These are phyloP conservation scores for Lytechinus pictus DNA, from an alignment of 35 echinoderm and acorn worm species.

Conservation along the genomic window DNA sequence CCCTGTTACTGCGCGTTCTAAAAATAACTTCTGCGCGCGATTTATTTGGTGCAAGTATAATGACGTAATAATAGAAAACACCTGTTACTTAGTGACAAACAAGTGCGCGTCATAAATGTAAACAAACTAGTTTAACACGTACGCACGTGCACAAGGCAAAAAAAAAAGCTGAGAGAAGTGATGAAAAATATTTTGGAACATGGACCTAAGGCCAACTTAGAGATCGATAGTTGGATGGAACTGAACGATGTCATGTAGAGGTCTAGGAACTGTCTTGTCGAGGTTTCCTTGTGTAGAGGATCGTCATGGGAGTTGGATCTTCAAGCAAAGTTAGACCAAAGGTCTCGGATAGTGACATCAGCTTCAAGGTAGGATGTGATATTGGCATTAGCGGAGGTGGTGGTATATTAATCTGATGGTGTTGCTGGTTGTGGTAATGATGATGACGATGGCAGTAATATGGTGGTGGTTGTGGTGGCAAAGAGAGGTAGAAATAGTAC, in stretches of 20 bases:
- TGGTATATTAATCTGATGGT: background rate
- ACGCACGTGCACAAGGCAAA: background rate
- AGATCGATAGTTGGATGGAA: too few species aligned
- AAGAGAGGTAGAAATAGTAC: too few species aligned
- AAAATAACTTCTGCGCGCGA: background rate
- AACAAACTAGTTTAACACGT: background rate
- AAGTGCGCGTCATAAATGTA: background rate
- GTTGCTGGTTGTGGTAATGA: background rate
- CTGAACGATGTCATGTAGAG: too few species aligned
- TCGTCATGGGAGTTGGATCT: background rate
- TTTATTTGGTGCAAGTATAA: background rate
- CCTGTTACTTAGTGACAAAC: background rate
- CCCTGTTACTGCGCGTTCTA: background rate
- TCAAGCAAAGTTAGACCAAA: background rate
- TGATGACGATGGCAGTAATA: too few species aligned
- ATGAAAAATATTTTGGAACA: too few species aligned
- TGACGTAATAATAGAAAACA: background rate
- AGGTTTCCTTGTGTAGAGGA: background rate
- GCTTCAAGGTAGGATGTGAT: background rate
- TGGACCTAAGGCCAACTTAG: too few species aligned
- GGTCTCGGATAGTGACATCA: background rate
- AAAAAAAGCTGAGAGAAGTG: background rate
- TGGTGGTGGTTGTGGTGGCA: too few species aligned
- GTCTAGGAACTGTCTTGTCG: too few species aligned
- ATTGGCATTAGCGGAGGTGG: too few species aligned